Evolutionary conservation across 1,140 invertebrate species (phyloP), one percentile per base, ranked within the genome.

Genomic region (Mylabris phalerata): DNA sequence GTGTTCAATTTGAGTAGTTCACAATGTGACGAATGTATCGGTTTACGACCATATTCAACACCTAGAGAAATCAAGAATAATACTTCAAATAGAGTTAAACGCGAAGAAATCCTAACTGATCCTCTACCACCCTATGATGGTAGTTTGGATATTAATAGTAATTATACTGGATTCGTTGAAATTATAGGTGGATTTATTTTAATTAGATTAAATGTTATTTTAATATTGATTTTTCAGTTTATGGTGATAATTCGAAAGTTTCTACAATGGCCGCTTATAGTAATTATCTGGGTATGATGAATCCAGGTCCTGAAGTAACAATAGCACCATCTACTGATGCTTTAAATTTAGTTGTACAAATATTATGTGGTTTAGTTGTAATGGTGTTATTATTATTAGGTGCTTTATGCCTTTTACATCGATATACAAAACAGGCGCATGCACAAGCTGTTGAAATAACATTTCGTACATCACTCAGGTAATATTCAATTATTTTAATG

Each of bases 161-260:
- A 89, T 67, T 93, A 93, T 61, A 92, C 89, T 0, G 84, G 85
- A 24, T 92, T 90, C 68, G 77, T 93, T 24, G 89, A 92, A 78
- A 78, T 92, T 44, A 84, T 89, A 63, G 84, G 88, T 90, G 75
- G 73, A 77, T 50, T 46, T 27, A 54, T 56, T 49, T 27, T 10
- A 48, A 49, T 7, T 48, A 32, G 26, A 24, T 43, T 7, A 3
- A 32, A 9, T 47, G 39, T 50, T 47, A 39, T 9, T 26, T 40
- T 45, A 58, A 25, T 11, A 45, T 25, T 51, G 11, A 6, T 32
- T 41, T 60, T 62, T 58, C 48, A 66, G 68, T 70, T 26, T 60
- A 54, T 55, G 63, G 64, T 7, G 46, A 60, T 42, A 50, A 43
- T 50, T 50, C 59, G 7, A 57, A 61, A 62, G 48, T 59, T 50